Base-by-base conservation (phyloP, 1,140 invertebrate genomes). In the Drosophila pectinifera region DNA sequence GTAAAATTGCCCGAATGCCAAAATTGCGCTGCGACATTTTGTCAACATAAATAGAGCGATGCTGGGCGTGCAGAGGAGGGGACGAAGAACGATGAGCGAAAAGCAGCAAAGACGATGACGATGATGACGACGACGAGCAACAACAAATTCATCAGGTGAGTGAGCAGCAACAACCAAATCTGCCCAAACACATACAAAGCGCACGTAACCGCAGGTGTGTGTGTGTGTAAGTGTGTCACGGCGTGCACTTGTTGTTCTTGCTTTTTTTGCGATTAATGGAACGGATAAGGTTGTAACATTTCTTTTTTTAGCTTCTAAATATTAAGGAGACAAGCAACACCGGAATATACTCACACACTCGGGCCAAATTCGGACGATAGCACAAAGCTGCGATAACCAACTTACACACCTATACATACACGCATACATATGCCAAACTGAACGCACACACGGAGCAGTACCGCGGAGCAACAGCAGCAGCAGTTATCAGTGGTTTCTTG, bases 331-430 rank as follows among this genome's bases (percentile, higher is more conserved):
- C 22, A 58, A 57, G 55, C 26, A 20, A 54, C 53, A 53, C 57
- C 56, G 53, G 62, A 77, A 88, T 89, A 86, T 88, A 88, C 84
- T 86, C 83, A 64, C 42, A 78, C 63, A 54, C 10, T n/a, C 31
- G 11, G 31, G 7, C 49, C 49, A 22, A 53, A 36, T 36, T 38
- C 34, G 45, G 34, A 65, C 55, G 43, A 78, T 65, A 84, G 74
- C 83, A 82, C 83, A 82, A 81, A 76, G 28, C 63, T 42, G 79
- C 49, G 61, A 83, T 75, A 70, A 80, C 59, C 53, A 31, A 22
- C 24, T 55, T 56, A 31, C 18, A 36, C 34, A 53, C 31, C 16
- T 3, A 34, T 14, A 51, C 48, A 51, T 28, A n/a, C n/a, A 20
- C 24, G 45, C 63, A 24, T 63, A 73, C 39, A 64, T 36, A 80